Base-by-base conservation (phyloP, 2,888 invertebrate genomes). In the Oligia strigilis region DNA sequence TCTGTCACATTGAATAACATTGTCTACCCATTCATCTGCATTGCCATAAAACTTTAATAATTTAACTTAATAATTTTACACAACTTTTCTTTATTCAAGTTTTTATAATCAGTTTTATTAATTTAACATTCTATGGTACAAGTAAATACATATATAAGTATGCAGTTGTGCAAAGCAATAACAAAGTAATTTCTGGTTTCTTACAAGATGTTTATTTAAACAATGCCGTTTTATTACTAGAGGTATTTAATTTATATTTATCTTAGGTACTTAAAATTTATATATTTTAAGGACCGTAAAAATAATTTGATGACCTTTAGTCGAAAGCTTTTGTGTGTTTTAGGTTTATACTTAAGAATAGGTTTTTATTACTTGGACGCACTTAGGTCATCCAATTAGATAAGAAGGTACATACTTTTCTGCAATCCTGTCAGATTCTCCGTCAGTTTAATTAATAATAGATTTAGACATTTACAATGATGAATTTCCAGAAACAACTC, bases 161-260 rank as follows among this genome's bases (percentile, higher is more conserved):
- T 72, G 43, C 29, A 13, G 29, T 64, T 69, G 29, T 17, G 29
- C 23, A 67, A 64, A 79, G 58, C 67, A 62, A 81, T 60, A 60
- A 84, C 29, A 55, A 60, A 69, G 29, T n/a, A 11, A 73, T 80
- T 62, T 70, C 66, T 64, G 36, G 46, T 72, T 60, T 52, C n/a
- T 52, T 67, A 40, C 46, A 40, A 83, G 29, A 29, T 29, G 29
- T 29, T 29, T 29, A 29, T 29, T 29, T 29, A 29, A 72, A 80
- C 49, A 66, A 75, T 67, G n/a, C 36, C 40, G 60, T 74, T 84
- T 81, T 60, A 80, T 85, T 80, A 62, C 23, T 23, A 46, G 23
- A 43, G 29, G 23, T 64, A 40, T 49, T 29, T 62, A 65, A 13
- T 29, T 43, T 62, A 36, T 13, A 49, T 13, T 49, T 13, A 71